Evolutionary conservation across 2,888 invertebrate species (phyloP), one percentile per base, ranked within the genome.

Genomic region (Argyresthia goedartella): DNA sequence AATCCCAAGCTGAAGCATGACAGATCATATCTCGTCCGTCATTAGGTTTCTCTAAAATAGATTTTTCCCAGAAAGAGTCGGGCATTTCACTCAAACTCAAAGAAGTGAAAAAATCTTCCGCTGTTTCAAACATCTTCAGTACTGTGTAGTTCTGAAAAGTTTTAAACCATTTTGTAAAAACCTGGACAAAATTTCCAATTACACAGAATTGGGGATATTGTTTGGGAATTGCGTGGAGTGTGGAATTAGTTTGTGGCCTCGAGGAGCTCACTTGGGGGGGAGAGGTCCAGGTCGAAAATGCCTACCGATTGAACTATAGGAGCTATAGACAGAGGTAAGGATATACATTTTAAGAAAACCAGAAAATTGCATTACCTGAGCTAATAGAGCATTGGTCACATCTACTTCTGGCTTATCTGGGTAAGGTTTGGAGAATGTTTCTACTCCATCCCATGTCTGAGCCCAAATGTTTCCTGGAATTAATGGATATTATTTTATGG

Each of bases 1-100:
- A 95, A 69, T 96, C 95, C 93, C 95, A 96, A 11, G 96, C 95
- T 0, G 94, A 93, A 0, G 96, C 95, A 63, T 96, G 95, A 66
- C 97, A 97, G 4, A 94, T 84, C 63, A 95, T 77, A 4, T 95
- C 93, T 1, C 90, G 76, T 0, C 89, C 90, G 64, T 92, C 92
- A 0, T 80, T 66, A 0, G 95, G 95, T 63, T 95, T 95, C 61
- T 92, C 92, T 44, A 97, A 87, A 47, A 97, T 93, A 0, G 96
- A 96, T 49, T 89, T 90, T 35, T 93, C 89, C 97, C 97, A 97
- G 75, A 96, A 96, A 3, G 82, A 60, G 34, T 92, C 89, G 0
- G 95, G 92, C 90, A 96, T 90, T 51, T 89, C 89, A 41, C 89
- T 91, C 59, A 97, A 77, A 62, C 93, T 94, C 45, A 96, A 74